phyloP scores from a whole-genome alignment of 2,113 vertebrate species.

The Brienomyrus brachyistius region DNA sequence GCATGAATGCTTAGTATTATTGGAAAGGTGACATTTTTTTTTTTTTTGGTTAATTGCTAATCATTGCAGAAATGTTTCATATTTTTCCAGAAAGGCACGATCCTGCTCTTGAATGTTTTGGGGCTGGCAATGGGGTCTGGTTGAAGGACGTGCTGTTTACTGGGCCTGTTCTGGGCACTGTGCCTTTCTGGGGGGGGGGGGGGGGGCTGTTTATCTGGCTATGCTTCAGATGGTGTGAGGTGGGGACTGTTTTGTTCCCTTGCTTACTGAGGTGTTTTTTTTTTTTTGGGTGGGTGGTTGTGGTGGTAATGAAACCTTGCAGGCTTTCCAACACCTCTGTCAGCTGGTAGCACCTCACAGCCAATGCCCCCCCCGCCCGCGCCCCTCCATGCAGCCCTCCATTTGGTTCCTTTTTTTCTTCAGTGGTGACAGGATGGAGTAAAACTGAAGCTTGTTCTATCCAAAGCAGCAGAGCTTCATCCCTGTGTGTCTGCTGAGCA shows the following conservation, averaged over 20 bases:
- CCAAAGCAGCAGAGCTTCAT: background rate
- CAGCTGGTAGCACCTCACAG: background rate
- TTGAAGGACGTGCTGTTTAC: background rate
- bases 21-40: background rate
- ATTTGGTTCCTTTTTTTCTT: background rate
- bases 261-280: background rate
- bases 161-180: background rate
- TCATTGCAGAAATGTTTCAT: background rate
- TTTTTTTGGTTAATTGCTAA: background rate
- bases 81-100: background rate
- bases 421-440: background rate
- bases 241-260: background rate
- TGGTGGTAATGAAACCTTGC: slow-evolving; percentile 11
- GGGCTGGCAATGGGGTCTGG: background rate
- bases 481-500: background rate
- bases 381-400: background rate
- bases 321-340: slow-evolving; percentile 2
- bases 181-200: background rate
- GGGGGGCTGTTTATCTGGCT: background rate
- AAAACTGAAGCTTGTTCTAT: background rate
- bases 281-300: background rate
- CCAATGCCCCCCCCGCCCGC: background rate
- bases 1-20: background rate
- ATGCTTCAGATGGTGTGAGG: background rate
- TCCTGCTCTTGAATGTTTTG: background rate